Percentiles rank a stretch among this genome's conserved stretches.
Conservation (phyloP, 2,888 invertebrate species). For the Pseudococcus viburni region DNA sequence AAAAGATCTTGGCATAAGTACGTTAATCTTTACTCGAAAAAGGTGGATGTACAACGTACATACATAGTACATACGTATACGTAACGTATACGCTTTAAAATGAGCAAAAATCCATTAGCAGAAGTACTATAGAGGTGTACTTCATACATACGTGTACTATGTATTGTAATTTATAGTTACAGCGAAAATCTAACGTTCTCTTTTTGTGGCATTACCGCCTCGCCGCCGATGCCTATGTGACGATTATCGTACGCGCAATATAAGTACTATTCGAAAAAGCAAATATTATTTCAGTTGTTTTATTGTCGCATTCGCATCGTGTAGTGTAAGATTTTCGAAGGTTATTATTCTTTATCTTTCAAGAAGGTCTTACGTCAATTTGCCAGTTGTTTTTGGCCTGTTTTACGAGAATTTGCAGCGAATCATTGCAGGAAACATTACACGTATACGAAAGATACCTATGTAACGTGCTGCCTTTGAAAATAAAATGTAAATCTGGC, state of each 20-base stretch:
- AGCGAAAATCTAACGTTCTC: background rate
- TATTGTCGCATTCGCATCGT: background rate
- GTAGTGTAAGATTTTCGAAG: constrained; percentile 13
- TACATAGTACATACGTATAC: too few relatives aligned
- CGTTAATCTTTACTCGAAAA: background rate
- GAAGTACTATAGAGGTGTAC: background rate
- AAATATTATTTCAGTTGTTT: constrained; percentile 48
- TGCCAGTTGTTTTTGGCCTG: background rate
- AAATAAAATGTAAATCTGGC: too few relatives aligned
- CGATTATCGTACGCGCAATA: background rate
- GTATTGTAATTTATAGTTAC: background rate
- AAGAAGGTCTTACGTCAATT: constrained; percentile 27
- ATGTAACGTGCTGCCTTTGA: too few relatives aligned
- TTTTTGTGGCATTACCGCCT: background rate
- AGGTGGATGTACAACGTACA: background rate
- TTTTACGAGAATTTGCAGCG: background rate
- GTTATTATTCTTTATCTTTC: constrained; percentile 27
- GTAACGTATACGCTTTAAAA: background rate
- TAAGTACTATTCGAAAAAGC: background rate
- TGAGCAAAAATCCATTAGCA: background rate
- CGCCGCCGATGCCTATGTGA: background rate
- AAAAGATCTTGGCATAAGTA: background rate
- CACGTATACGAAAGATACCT: too few relatives aligned
- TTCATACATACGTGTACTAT: background rate
- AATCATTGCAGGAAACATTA: too few relatives aligned